phyloP scores from a whole-genome alignment of 2,797 vertebrate genomes.

The Amblyraja radiata region DNA sequence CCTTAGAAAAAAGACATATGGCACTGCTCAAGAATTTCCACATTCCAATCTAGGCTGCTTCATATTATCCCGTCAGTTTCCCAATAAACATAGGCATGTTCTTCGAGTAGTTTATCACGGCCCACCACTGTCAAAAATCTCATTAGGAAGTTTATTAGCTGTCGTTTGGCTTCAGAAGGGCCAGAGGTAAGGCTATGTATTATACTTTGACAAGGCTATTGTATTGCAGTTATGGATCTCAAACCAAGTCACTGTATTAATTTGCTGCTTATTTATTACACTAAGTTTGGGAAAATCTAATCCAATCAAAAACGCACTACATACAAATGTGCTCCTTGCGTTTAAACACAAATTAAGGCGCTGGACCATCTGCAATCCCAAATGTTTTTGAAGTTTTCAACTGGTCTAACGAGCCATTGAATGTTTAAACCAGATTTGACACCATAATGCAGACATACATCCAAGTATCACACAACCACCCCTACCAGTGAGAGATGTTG shows the following conservation, averaged over 20 bases:
- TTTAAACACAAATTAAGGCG: background rate
- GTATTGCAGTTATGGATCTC: background rate
- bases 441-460: background rate
- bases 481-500: background rate
- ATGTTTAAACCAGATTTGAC: background rate
- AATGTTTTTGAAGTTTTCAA: background rate
- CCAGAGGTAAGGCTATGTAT: background rate
- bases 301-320: background rate
- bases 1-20: constrained; percentile 21
- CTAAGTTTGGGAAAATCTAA: background rate
- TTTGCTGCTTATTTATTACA: background rate
- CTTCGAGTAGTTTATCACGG: background rate
- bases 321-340: background rate
- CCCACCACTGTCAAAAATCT: background rate
- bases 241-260: background rate
- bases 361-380: background rate
- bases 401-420: background rate
- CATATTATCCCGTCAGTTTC: constrained; percentile 24
- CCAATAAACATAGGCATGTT: constrained; percentile 13
- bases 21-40: constrained; percentile 20
- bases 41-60: constrained; percentile 33
- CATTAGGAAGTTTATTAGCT: background rate
- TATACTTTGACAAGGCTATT: background rate
- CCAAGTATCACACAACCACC: background rate
- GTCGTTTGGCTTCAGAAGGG: background rate